Evolutionary conservation across 2,888 invertebrate genomes (phyloP).

Genomic region (Magallana nippona): DNA sequence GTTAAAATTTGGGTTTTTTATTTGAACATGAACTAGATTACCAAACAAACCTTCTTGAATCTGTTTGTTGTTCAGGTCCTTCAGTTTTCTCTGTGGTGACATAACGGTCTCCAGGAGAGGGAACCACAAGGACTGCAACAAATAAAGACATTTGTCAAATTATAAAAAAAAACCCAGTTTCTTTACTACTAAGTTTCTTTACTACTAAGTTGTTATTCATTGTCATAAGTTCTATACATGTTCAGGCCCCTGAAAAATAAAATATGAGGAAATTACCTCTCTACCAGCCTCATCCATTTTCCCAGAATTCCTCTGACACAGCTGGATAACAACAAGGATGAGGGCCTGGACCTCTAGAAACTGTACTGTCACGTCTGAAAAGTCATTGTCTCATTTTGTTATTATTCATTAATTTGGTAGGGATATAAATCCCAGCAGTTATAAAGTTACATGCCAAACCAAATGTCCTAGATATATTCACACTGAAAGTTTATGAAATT

Average conservation of each 20-base stretch:
- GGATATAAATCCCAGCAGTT: no score
- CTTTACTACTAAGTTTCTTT: neutral
- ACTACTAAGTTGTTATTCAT: neutral
- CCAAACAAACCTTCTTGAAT: slow-evolving; percentile 63
- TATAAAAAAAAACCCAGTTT: neutral
- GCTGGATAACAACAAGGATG: slow-evolving; percentile 78
- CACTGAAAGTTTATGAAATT: neutral
- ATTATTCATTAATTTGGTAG: no score
- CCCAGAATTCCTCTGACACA: slow-evolving; percentile 81
- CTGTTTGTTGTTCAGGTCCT: slow-evolving; percentile 73
- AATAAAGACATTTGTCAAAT: neutral
- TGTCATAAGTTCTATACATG: neutral
- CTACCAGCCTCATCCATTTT: slow-evolving; percentile 81
- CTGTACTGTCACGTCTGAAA: slow-evolving; percentile 61
- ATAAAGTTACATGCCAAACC: no score
- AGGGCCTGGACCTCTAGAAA: slow-evolving; percentile 72
- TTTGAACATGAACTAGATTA: no score
- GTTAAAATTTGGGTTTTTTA: neutral
- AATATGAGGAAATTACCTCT: slow-evolving; percentile 72
- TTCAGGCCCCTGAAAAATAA: neutral
- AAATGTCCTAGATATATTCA: no score
- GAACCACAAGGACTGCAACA: slow-evolving; percentile 79
- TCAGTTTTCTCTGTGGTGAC: slow-evolving; percentile 79
- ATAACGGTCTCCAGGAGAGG: slow-evolving; percentile 81
- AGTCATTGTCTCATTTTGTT: no score